Conservation (phyloP, 1,140 invertebrate genomes). For the Zaprionus lachaisei region DNA sequence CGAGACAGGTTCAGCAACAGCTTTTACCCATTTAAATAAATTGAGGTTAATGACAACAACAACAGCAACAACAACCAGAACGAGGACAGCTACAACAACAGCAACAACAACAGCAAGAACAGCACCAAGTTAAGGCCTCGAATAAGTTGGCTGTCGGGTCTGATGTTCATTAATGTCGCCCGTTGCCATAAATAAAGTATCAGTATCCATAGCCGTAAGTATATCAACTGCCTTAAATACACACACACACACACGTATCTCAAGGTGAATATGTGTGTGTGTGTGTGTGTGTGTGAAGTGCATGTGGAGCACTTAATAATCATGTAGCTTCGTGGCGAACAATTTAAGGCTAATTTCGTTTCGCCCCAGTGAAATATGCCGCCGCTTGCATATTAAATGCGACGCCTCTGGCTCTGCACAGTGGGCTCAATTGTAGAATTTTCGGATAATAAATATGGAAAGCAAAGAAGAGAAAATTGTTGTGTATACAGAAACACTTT, state of each 20-base stretch:
- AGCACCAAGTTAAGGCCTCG: slow-evolving; percentile 22
- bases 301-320: slow-evolving; percentile 68
- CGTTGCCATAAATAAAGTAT: slow-evolving; percentile 57
- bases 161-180: slow-evolving; percentile 48
- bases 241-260: slow-evolving; percentile 15
- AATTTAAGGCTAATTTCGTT: slow-evolving; percentile 76
- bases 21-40: slow-evolving; percentile 71
- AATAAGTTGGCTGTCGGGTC: slow-evolving; percentile 26
- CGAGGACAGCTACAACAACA: slow-evolving; percentile 16
- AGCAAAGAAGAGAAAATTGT: no score
- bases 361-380: slow-evolving; percentile 62
- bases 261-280: not conserved
- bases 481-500: no score
- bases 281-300: slow-evolving; percentile 24
- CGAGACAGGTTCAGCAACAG: slow-evolving; percentile 23
- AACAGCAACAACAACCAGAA: slow-evolving; percentile 12
- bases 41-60: slow-evolving; percentile 64
- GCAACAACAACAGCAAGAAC: slow-evolving; percentile 26
- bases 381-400: slow-evolving; percentile 69
- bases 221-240: slow-evolving; percentile 20
- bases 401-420: slow-evolving; percentile 28
- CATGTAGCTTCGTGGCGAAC: slow-evolving; percentile 55
- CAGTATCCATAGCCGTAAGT: slow-evolving; percentile 40
- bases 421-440: slow-evolving; percentile 22
- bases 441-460: not conserved